Conservation (phyloP, 2,888 invertebrate species). For the Oxycera nigricornis region DNA sequence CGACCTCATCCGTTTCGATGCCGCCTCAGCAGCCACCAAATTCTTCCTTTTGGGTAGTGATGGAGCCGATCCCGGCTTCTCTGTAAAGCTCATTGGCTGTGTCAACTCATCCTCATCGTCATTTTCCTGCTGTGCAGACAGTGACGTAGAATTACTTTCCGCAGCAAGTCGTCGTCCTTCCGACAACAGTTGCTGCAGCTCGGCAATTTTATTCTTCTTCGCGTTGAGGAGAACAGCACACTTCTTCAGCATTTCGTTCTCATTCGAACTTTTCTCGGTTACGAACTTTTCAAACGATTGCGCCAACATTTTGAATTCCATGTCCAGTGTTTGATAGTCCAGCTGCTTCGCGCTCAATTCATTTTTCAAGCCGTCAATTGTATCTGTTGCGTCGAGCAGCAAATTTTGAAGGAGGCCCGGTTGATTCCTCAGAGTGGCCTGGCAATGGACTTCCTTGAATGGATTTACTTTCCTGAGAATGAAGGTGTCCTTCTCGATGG, state of each 20-base stretch:
- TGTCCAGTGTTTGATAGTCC: constrained; percentile 28
- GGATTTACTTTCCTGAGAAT: constrained; percentile 51
- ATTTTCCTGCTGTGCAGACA: not conserved
- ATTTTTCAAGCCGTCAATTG: not conserved
- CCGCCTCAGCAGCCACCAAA: not conserved
- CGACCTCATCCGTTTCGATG: not conserved
- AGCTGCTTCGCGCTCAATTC: not conserved
- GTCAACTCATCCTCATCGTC: not conserved
- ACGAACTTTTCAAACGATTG: constrained; percentile 51
- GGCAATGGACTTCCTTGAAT: constrained; percentile 52
- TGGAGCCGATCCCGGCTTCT: constrained; percentile 40
- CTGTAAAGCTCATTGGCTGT: not conserved
- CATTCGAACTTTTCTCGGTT: constrained; percentile 48
- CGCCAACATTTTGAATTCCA: constrained; percentile 46
- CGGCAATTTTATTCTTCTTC: constrained; percentile 54
- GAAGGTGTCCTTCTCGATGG: constrained; percentile 49
- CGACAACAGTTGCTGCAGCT: constrained; percentile 49
- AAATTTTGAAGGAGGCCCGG: not conserved
- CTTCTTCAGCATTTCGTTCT: constrained; percentile 51
- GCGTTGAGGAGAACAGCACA: constrained; percentile 53
- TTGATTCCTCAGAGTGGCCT: constrained; percentile 50
- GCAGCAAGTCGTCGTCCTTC: constrained; percentile 41
- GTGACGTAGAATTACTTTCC: not conserved
- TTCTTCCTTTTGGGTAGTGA: constrained; percentile 46
- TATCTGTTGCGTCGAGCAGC: not conserved